phyloP scores from a whole-genome alignment of 2,797 vertebrate genomes.

The Melanotaenia trifasciata region DNA sequence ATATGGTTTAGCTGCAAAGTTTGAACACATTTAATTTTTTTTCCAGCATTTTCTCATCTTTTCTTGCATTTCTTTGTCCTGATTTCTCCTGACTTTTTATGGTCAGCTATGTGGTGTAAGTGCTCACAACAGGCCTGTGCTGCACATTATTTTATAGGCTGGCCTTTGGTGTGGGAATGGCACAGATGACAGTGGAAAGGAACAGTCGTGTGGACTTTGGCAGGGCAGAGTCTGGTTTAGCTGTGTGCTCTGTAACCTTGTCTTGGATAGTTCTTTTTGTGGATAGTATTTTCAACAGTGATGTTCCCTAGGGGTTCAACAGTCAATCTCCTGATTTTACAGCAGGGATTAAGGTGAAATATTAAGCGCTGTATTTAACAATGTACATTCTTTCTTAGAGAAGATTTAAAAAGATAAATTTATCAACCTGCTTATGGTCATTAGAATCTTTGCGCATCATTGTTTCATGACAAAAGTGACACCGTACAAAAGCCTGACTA shows the following conservation, averaged over 20 bases:
- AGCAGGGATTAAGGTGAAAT: slow-evolving; percentile 36
- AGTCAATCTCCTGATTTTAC: slow-evolving; percentile 46
- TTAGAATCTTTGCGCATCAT: slow-evolving; percentile 34
- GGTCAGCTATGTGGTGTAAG: slow-evolving; percentile 50
- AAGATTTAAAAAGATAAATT: slow-evolving; percentile 25
- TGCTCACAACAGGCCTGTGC: slow-evolving; percentile 83
- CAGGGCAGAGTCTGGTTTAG: slow-evolving; percentile 82
- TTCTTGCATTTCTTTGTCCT: slow-evolving; percentile 37
- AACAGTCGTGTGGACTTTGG: slow-evolving; percentile 91
- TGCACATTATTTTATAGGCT: slow-evolving; percentile 80
- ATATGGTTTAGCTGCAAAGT: slow-evolving; percentile 43
- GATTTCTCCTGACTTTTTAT: slow-evolving; percentile 34
- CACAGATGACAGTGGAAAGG: slow-evolving; percentile 95
- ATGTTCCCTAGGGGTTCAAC: slow-evolving; percentile 41
- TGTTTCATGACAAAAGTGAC: slow-evolving; percentile 46
- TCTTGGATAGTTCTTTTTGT: slow-evolving; percentile 46
- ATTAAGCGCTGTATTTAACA: slow-evolving; percentile 38
- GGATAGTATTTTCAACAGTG: slow-evolving; percentile 55
- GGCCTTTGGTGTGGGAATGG: slow-evolving; percentile 88
- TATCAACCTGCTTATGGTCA: slow-evolving; percentile 31
- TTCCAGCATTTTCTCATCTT: background rate
- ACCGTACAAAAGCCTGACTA: slow-evolving; percentile 61
- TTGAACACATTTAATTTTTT: slow-evolving; percentile 43
- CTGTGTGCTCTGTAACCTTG: slow-evolving; percentile 62
- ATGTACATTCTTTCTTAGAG: slow-evolving; percentile 22